phyloP scores from a whole-genome alignment of 2,888 invertebrate species.

The Melipona bicolor region DNA sequence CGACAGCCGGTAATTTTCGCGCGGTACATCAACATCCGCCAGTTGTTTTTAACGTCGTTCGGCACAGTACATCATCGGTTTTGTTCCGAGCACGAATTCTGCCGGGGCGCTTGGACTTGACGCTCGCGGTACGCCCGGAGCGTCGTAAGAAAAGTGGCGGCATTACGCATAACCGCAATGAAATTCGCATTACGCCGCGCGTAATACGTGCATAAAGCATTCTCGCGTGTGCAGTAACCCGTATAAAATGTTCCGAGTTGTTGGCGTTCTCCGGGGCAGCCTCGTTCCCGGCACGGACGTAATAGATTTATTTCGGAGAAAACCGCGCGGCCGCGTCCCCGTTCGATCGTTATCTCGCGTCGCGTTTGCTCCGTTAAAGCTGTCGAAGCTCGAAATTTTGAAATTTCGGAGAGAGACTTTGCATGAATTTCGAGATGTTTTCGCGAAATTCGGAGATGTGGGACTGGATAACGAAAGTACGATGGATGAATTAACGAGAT shows the following conservation, averaged over 20 bases:
- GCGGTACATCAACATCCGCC: constrained; percentile 44
- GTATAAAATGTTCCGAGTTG: constrained; percentile 56
- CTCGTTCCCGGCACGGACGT: constrained; percentile 42
- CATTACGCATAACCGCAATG: constrained; percentile 83
- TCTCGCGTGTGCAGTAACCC: constrained; percentile 60
- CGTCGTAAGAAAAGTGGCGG: constrained; percentile 72
- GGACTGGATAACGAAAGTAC: too few relatives aligned
- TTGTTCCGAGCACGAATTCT: constrained; percentile 37
- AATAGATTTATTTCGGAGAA: constrained; percentile 59
- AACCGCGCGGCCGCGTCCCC: constrained; percentile 14
- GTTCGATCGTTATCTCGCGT: not conserved
- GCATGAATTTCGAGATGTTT: too few relatives aligned
- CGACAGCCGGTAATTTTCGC: constrained; percentile 47
- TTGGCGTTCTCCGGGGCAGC: constrained; percentile 35
- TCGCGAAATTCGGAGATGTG: too few relatives aligned
- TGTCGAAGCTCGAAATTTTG: too few relatives aligned
- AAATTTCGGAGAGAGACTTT: too few relatives aligned
- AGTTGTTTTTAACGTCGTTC: constrained; percentile 54
- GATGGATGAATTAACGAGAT: too few relatives aligned
- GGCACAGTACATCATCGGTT: constrained; percentile 54
- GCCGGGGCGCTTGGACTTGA: constrained; percentile 7
- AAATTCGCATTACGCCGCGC: constrained; percentile 85
- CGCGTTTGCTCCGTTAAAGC: too few relatives aligned
- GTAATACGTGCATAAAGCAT: constrained; percentile 69
- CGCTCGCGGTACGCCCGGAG: constrained; percentile 35